Evolutionary conservation across 2,797 vertebrate species (phyloP).

Genomic region (Sebastes trivittatus): DNA sequence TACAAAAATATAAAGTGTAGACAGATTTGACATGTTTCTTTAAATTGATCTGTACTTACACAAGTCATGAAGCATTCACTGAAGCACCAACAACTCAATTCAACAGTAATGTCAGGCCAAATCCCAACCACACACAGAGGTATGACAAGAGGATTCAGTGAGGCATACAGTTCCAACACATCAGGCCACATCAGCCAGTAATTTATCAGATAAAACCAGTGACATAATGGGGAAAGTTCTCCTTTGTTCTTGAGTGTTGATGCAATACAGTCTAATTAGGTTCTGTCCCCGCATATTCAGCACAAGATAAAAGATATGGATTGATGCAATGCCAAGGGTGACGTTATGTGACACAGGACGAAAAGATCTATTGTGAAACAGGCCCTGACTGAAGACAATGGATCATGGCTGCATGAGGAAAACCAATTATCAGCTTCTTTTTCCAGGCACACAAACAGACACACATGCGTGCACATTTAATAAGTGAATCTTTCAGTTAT

Average conservation of each 20-base stretch:
- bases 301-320: constrained; percentile 16
- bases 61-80: constrained; percentile 49
- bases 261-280: constrained; percentile 21
- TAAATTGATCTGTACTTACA: constrained; percentile 56
- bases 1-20: constrained; percentile 84
- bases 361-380: constrained; percentile 1
- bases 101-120: constrained; percentile 45
- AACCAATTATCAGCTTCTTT: background rate
- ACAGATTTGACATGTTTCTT: constrained; percentile 71
- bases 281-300: constrained; percentile 10
- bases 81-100: constrained; percentile 54
- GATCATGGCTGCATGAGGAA: constrained; percentile 1
- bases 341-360: constrained; percentile 17
- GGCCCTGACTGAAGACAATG: constrained; percentile 6
- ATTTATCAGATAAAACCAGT: constrained; percentile 27
- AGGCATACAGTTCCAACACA: constrained; percentile 21
- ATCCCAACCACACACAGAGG: constrained; percentile 33
- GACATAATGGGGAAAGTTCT: constrained; percentile 22
- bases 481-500: background rate
- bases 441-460: background rate
- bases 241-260: constrained; percentile 25
- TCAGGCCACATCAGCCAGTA: constrained; percentile 25
- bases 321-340: constrained; percentile 48
- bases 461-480: constrained; percentile 5
- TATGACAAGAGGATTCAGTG: constrained; percentile 25